Percentiles rank a stretch among this genome's conserved stretches.
Conservation (phyloP, 2,888 invertebrate genomes). For the Drosophila picticornis region DNA sequence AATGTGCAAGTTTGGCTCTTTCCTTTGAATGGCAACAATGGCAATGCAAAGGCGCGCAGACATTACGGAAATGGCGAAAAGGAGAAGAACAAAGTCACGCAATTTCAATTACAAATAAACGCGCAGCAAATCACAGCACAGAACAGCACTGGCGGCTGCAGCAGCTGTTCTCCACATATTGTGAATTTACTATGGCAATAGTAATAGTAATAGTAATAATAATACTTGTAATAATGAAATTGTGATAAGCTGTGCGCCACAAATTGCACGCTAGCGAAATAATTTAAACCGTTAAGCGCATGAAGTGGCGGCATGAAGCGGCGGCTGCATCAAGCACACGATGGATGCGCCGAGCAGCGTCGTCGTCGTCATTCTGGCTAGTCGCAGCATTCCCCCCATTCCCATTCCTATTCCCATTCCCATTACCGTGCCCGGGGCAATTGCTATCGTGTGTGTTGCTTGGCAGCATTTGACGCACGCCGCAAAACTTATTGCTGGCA, state of each 20-base stretch:
- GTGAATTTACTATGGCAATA: conserved; percentile 40
- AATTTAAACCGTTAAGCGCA: conserved; percentile 74
- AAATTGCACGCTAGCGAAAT: conserved; percentile 77
- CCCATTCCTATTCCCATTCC: conserved; percentile 3
- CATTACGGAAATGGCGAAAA: conserved; percentile 54
- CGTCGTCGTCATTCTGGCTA: conserved; percentile 71
- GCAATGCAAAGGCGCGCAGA: conserved; percentile 38
- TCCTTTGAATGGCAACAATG: conserved; percentile 45
- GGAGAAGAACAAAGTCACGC: conserved; percentile 79
- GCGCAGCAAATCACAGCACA: conserved; percentile 24
- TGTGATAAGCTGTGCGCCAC: conserved; percentile 78
- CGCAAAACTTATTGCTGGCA: conserved; percentile 66
- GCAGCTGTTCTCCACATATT: conserved; percentile 29
- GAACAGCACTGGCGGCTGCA: conserved; percentile 42
- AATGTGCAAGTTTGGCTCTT: conserved; percentile 50
- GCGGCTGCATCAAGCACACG: conserved; percentile 48
- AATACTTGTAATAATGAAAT: conserved; percentile 74
- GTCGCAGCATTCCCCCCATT: conserved; percentile 19
- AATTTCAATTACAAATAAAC: conserved; percentile 76
- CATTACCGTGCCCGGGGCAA: conserved; percentile 19
- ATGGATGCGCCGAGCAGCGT: conserved; percentile 17
- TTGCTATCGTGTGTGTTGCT: conserved; percentile 45
- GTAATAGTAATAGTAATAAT: conserved; percentile 56
- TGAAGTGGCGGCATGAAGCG: conserved; percentile 21
- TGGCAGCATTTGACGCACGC: conserved; percentile 70